These are phyloP conservation scores for Trigoniulus corallinus DNA, from an alignment of 1,140 invertebrate genomes.

Conservation along the genomic window DNA sequence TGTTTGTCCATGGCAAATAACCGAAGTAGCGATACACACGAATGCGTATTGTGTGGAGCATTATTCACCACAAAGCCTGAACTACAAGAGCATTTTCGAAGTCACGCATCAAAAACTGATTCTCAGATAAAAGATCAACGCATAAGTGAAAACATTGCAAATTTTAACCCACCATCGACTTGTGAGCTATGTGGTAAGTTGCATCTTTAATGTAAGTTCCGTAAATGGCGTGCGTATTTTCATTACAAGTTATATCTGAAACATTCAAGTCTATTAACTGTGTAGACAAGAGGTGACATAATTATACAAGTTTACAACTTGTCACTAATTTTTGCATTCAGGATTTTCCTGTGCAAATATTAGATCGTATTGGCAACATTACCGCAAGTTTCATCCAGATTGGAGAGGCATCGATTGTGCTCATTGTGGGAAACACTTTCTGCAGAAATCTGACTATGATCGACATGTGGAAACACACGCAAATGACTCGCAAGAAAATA, in stretches of 20 bases:
- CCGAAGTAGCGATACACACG: no score
- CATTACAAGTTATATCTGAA: background rate
- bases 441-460: background rate
- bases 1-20: no score
- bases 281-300: background rate
- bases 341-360: background rate
- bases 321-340: background rate
- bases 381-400: background rate
- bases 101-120: background rate
- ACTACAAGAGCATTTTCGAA: background rate
- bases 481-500: background rate
- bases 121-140: background rate
- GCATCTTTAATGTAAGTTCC: background rate
- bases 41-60: background rate
- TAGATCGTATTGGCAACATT: background rate
- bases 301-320: background rate
- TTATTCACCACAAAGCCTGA: background rate
- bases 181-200: conserved; percentile 1
- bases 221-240: background rate
- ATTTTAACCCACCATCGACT: background rate
- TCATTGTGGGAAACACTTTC: background rate
- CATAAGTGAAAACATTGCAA: background rate
- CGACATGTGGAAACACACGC: background rate
- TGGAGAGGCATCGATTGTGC: background rate
- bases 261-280: background rate